Base-by-base conservation (phyloP, 2,113 vertebrate genomes). In the Microtus ochrogaster region DNA sequence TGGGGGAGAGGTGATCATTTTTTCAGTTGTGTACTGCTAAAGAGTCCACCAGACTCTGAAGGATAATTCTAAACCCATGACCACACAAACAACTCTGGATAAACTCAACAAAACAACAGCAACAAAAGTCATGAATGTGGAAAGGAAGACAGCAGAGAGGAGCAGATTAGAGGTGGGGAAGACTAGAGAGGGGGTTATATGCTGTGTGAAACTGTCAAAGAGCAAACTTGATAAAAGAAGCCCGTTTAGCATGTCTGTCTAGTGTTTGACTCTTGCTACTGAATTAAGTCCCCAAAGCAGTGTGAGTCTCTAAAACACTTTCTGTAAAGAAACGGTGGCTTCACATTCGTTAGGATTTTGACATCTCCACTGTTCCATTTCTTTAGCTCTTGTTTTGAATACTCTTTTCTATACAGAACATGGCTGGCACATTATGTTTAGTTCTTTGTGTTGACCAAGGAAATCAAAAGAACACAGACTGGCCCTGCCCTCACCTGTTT, bases 241-340 rank as follows among this genome's bases (percentile, higher is more conserved):
- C 65, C n/a, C 49, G 28, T 58, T 89, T 28, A 4, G 4, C n/a
- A 74, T n/a, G 19, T 72, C 63, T 47, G 12, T 19, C 26, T 10
- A 63, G 16, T 87, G 11, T 93, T 89, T 95, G 55, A 94, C 10
- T 82, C 76, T 94, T 94, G 87, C 44, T 73, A 83, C 39, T 83
- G 39, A 89, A 87, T 70, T 94, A 96, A 96, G 41, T 30, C 28
- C 22, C 21, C 14, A 26, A 82, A 65, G 44, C 41, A 77, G 77
- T 30, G 0, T 22, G 58, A 36, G 7, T 95, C 94, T 89, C 11
- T 6, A 94, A 76, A 93, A n/a, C 11, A 83, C 52, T 79, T 78
- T 96, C 26, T 41, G 21, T n/a, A 83, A 94, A 26, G 47, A 52
- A 68, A 87, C 73, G 41, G 65, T 55, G 52, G 7, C 16, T 36